These are phyloP conservation scores for Dicentrarchus labrax DNA, from an alignment of 2,113 vertebrate genomes.

Conservation along the genomic window DNA sequence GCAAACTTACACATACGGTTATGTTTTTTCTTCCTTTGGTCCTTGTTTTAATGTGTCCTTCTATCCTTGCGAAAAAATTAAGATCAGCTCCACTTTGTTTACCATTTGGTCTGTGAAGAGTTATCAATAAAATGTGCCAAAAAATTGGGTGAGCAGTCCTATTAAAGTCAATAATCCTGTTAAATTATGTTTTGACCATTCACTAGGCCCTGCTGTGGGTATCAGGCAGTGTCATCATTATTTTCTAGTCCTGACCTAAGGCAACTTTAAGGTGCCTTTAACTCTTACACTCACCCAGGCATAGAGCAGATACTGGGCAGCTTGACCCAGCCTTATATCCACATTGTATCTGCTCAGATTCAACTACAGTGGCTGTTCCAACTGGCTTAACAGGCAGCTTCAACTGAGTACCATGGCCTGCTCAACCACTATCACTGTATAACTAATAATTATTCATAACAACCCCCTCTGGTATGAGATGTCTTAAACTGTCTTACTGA, in stretches of 20 bases:
- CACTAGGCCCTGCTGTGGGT: background rate
- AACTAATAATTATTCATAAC: background rate
- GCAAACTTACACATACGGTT: background rate
- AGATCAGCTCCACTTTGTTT: constrained; percentile 65
- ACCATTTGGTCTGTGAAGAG: constrained; percentile 69
- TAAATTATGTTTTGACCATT: background rate
- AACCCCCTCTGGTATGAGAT: background rate
- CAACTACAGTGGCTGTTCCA: background rate
- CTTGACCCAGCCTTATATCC: background rate
- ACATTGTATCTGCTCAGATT: background rate
- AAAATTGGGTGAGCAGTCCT: background rate
- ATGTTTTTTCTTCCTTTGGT: constrained; percentile 13
- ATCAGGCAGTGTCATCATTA: background rate
- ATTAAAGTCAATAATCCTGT: constrained; percentile 6
- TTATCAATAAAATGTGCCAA: background rate
- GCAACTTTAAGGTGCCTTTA: background rate
- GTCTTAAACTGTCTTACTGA: background rate
- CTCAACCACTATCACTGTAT: background rate
- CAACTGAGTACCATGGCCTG: background rate
- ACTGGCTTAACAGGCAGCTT: background rate
- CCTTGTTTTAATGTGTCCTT: constrained; percentile 30
- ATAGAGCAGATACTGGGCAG: background rate
- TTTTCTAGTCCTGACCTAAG: background rate
- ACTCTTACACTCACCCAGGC: background rate
- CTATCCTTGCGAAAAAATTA: constrained; percentile 9